Percentiles rank a stretch among this genome's conserved stretches.
phyloP scores from a whole-genome alignment of 2,797 vertebrate genomes.

The Clamator glandarius region DNA sequence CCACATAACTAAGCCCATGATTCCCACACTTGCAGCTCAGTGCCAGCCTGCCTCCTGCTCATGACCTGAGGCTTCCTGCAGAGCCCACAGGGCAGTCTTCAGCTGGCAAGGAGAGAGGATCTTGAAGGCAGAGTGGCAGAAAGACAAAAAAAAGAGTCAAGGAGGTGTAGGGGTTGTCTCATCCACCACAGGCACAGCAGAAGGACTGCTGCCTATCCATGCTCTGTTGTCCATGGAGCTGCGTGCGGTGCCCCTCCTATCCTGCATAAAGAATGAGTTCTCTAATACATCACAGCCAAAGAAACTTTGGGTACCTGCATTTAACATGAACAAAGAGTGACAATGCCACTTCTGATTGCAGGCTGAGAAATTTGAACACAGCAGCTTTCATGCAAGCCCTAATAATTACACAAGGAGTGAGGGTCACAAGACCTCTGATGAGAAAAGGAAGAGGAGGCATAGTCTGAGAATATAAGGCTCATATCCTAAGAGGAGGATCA shows the following conservation, averaged over 20 bases:
- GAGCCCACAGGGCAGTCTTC: neutral
- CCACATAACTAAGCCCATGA: neutral
- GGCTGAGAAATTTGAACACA: neutral
- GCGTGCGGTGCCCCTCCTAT: neutral
- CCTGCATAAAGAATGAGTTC: neutral
- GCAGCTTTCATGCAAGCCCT: neutral
- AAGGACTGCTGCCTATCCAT: neutral
- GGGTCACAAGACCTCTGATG: neutral
- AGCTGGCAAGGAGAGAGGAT: neutral
- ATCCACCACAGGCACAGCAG: neutral
- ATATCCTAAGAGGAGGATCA: neutral
- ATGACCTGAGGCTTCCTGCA: neutral
- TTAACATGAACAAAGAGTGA: neutral
- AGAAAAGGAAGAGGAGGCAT: neutral
- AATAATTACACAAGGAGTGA: neutral
- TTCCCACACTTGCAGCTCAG: neutral
- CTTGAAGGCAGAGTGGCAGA: neutral
- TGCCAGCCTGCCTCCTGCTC: neutral
- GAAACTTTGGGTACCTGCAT: neutral
- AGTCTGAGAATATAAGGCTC: neutral
- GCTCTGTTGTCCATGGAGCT: accelerated
- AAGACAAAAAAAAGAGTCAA: neutral
- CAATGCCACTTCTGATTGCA: neutral
- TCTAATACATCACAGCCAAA: neutral
- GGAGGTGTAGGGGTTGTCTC: neutral